Percentiles rank a stretch among this genome's conserved stretches.
These are phyloP conservation scores for Silvanus unidentatus DNA, from an alignment of 2,888 invertebrate species.

Conservation along the genomic window DNA sequence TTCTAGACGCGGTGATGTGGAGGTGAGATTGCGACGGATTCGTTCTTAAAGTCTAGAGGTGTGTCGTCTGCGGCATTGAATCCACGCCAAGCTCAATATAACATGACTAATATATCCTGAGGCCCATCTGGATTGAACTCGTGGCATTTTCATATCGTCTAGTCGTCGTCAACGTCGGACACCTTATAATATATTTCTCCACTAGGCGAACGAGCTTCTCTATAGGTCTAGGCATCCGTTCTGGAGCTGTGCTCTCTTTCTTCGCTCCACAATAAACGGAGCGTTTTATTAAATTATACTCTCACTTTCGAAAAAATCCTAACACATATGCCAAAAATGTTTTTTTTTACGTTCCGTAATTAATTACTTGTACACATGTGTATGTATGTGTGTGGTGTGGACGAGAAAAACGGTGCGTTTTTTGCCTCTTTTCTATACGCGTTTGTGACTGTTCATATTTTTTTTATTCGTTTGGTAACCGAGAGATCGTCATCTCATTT, in stretches of 20 bases:
- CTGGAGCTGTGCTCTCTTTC: no score
- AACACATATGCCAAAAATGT: no score
- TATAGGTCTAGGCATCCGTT: no score
- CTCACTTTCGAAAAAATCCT: not conserved
- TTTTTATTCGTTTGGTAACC: no score
- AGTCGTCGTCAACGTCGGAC: slow-evolving; percentile 3
- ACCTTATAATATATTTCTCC: not conserved
- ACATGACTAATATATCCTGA: slow-evolving; percentile 45
- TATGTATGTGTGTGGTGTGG: no score
- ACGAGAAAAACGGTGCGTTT: no score
- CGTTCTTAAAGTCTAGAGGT: slow-evolving; percentile 24
- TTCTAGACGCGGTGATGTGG: not conserved
- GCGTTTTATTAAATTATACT: not conserved
- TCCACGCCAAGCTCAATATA: slow-evolving; percentile 44
- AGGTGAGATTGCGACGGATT: slow-evolving; percentile 1
- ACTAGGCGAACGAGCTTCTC: not conserved
- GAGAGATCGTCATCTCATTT: no score
- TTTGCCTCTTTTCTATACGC: no score
- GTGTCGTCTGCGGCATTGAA: slow-evolving; percentile 42
- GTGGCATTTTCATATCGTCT: slow-evolving; percentile 18
- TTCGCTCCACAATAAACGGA: no score
- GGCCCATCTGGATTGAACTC: slow-evolving; percentile 40
- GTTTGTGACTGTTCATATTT: no score
- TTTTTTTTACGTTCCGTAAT: no score
- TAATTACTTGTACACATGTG: no score